phyloP scores from a whole-genome alignment of 2,797 vertebrate species.

The Aratinga solstitialis region DNA sequence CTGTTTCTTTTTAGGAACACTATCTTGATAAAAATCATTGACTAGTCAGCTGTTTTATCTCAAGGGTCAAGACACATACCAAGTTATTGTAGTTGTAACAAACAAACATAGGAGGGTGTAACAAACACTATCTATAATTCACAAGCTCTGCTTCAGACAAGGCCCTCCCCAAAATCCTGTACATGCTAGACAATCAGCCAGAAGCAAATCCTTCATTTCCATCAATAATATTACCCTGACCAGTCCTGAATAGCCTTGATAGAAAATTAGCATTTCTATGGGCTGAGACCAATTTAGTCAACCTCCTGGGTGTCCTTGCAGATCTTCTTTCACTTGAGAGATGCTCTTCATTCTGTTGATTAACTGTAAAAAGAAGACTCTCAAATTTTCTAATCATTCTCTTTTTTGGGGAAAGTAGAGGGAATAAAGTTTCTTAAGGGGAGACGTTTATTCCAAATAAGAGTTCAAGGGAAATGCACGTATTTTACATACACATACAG shows the following conservation, averaged over 20 bases:
- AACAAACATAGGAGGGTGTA: background rate
- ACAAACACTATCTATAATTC: background rate
- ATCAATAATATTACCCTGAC: constrained; percentile 62
- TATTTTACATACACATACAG: background rate
- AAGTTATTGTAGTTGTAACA: background rate
- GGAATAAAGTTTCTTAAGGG: background rate
- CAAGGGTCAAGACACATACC: background rate
- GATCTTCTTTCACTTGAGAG: background rate
- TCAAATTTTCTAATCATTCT: background rate
- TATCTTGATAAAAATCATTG: background rate
- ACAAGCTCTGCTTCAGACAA: constrained; percentile 11
- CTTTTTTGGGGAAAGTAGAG: background rate
- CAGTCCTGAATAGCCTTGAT: constrained; percentile 51
- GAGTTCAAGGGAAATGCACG: background rate
- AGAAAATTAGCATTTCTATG: constrained; percentile 60
- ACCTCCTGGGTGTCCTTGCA: background rate
- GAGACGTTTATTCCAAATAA: background rate
- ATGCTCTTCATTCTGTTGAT: background rate
- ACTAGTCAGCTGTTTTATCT: background rate
- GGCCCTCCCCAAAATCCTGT: constrained; percentile 56
- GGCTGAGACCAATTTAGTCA: background rate
- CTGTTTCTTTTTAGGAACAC: background rate
- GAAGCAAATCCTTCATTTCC: constrained; percentile 57
- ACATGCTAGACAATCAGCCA: constrained; percentile 5
- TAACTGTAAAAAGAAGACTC: background rate